phyloP scores from a whole-genome alignment of 2,113 vertebrate genomes.

The Chaenocephalus aceratus region DNA sequence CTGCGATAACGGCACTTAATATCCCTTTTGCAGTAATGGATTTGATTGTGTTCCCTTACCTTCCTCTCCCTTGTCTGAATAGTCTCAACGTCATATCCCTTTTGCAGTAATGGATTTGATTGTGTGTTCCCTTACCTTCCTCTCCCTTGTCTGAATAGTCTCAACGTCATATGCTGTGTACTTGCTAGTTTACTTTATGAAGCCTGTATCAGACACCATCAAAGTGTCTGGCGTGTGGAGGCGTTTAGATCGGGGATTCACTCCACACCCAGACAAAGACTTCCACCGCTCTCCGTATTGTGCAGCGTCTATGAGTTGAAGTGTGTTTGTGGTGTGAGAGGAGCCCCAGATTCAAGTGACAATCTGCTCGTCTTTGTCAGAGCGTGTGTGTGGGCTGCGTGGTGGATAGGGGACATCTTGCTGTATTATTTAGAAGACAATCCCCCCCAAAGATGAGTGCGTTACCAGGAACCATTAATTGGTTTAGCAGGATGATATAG shows the following conservation, averaged over 20 bases:
- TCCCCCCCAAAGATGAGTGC: conserved; percentile 79
- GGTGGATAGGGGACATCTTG: conserved; percentile 74
- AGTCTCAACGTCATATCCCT: conserved; percentile 33
- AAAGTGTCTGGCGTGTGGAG: conserved; percentile 62
- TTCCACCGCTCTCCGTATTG: conserved; percentile 60
- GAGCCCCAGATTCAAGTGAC: conserved; percentile 71
- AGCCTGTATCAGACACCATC: conserved; percentile 59
- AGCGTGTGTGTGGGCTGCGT: conserved; percentile 67
- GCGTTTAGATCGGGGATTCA: conserved; percentile 70
- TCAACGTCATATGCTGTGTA: conserved; percentile 30
- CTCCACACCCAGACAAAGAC: conserved; percentile 75
- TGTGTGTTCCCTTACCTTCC: conserved; percentile 58
- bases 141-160: conserved; percentile 52
- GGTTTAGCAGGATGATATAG: conserved; percentile 81
- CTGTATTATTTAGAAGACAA: conserved; percentile 81
- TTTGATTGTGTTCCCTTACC: conserved; percentile 41
- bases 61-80: too few relatives aligned
- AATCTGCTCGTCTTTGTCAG: conserved; percentile 68
- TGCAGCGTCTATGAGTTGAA: conserved; percentile 65
- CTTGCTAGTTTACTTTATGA: conserved; percentile 63
- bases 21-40: conserved; percentile 67
- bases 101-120: conserved; percentile 70
- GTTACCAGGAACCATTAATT: conserved; percentile 85
- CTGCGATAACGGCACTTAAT: conserved; percentile 73
- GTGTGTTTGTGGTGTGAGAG: conserved; percentile 62